Evolutionary conservation across 2,113 vertebrate species (phyloP).

Genomic region (Pedetes capensis): DNA sequence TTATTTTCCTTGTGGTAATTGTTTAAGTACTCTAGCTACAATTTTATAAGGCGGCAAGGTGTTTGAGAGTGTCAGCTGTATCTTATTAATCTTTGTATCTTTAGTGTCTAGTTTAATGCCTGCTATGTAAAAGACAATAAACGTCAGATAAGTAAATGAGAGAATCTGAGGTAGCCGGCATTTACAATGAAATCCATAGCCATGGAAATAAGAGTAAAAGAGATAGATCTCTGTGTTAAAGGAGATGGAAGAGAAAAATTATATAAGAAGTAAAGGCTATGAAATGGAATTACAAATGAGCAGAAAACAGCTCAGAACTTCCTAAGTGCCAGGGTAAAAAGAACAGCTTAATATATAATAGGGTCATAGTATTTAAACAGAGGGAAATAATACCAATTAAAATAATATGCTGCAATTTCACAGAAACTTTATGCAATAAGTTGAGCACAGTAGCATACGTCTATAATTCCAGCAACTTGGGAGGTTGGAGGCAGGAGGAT

Average conservation of each 20-base stretch:
- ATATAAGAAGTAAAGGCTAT: not conserved
- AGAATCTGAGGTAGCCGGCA: not conserved
- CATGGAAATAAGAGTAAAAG: not conserved
- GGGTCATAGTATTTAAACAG: not conserved
- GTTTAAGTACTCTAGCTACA: not conserved
- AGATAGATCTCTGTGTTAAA: not conserved
- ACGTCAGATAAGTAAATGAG: not conserved
- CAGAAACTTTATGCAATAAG: not conserved
- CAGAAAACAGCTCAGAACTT: not conserved
- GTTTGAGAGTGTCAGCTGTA: not conserved
- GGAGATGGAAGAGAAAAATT: not conserved
- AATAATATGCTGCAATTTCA: not conserved
- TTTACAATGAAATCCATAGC: not conserved
- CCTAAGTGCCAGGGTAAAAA: not conserved
- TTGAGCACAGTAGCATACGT: not conserved
- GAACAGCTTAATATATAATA: not conserved
- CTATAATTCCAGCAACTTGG: not conserved
- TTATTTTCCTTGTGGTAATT: constrained; percentile 16
- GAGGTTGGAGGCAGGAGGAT: not conserved
- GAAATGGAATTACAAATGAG: not conserved
- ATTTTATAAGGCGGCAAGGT: not conserved
- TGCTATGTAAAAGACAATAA: not conserved
- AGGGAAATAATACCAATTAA: not conserved
- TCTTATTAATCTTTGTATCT: constrained; percentile 18
- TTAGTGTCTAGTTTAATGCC: not conserved